Base-by-base conservation (phyloP, 2,113 vertebrate species). In the Ptyas mucosa region DNA sequence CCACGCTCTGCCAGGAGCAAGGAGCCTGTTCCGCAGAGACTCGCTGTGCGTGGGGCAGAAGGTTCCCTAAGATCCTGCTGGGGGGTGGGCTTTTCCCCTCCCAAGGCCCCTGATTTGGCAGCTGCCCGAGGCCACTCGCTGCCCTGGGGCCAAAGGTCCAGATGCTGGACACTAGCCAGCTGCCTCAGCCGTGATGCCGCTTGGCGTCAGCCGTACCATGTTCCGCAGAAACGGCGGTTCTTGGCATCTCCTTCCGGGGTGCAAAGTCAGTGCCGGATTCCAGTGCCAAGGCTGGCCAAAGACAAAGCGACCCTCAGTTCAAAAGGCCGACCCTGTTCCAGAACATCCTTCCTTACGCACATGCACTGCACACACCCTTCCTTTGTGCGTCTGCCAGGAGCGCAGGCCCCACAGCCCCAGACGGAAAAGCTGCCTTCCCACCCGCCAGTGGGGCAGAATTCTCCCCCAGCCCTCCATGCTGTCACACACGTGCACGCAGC, bases 161-260 rank as follows among this genome's bases (percentile, higher is more conserved):
- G 49, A n/a, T 2, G n/a, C 14, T 49, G 24, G 1, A 15, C 0
- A 0, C 0, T 55, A 0, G 0, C 52, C 2, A 0, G 52, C 57
- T 18, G 0, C 0, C 0, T 88, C 20, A 6, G 51, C 21, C 0
- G 0, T 39, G 58, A 88, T 43, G 10, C 54, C 0, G 10, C 1
- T 49, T 43, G 91, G 90, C 53, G 29, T 39, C 91, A 29, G 0
- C 54, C 49, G 14, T 11, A 24, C 52, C 58, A 26, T 5, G 61
- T 46, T 2, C 23, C 3, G 12, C 52, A 43, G 5, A 88, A 85
- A 89, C 52, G 39, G 0, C 0, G 91, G 53, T 1, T 39, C 24
- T 20, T 2, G 0, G 88, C 8, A 0, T 88, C 52, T 21, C 75
- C 75, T 94, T 39, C 0, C 53, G 54, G 81, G 52, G 89, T n/a